These are phyloP conservation scores for Apotomis turbidana DNA, from an alignment of 2,888 invertebrate species.

Conservation along the genomic window DNA sequence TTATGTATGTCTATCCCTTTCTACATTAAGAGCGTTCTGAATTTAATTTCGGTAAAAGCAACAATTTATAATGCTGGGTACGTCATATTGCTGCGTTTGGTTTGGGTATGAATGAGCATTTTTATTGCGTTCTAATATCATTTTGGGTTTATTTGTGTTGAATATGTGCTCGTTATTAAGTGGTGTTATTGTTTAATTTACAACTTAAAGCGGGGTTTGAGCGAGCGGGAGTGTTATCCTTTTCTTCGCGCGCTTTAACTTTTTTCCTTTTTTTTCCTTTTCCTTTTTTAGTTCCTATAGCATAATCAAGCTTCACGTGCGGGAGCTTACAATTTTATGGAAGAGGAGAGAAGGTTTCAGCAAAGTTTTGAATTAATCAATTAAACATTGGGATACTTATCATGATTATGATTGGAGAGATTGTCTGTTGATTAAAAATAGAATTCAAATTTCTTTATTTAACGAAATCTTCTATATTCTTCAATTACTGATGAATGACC, in stretches of 20 bases:
- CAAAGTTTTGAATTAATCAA: too few relatives aligned
- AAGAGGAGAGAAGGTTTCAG: too few relatives aligned
- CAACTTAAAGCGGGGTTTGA: not conserved
- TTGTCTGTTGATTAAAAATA: too few relatives aligned
- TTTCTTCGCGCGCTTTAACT: not conserved
- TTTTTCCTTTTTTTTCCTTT: too few relatives aligned
- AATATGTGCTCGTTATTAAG: conserved; percentile 10
- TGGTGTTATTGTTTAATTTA: conserved; percentile 8
- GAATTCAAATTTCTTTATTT: too few relatives aligned
- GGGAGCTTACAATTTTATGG: too few relatives aligned
- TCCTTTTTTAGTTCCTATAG: not conserved
- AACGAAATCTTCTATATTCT: too few relatives aligned
- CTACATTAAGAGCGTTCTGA: conserved; percentile 44
- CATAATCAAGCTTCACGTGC: too few relatives aligned
- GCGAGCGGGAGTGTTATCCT: not conserved
- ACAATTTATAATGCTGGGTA: conserved; percentile 49
- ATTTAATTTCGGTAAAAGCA: conserved; percentile 58
- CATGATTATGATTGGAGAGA: too few relatives aligned
- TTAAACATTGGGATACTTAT: too few relatives aligned
- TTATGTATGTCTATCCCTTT: conserved; percentile 37
- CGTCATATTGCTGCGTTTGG: conserved; percentile 41
- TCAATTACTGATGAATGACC: too few relatives aligned
- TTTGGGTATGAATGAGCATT: conserved; percentile 17
- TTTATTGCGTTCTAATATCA: conserved; percentile 32
- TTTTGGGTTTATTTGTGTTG: conserved; percentile 8